Evolutionary conservation across 2,888 invertebrate genomes (phyloP).

Genomic region (Chrysolina oricalcia): DNA sequence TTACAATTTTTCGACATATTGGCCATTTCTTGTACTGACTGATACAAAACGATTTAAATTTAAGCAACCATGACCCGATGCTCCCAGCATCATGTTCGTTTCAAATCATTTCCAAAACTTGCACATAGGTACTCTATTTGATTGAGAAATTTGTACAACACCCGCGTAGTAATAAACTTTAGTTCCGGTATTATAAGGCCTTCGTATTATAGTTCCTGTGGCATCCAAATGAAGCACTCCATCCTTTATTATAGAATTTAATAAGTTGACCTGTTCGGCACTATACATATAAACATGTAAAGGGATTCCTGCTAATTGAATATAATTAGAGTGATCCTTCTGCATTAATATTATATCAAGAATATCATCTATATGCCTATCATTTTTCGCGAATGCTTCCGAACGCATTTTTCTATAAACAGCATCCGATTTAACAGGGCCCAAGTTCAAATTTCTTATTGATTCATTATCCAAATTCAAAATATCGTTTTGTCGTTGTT

Average conservation of each 20-base stretch:
- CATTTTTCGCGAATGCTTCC: constrained; percentile 38
- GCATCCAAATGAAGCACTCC: constrained; percentile 50
- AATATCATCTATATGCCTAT: constrained; percentile 41
- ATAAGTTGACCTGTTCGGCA: constrained; percentile 39
- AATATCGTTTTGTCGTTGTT: constrained; percentile 11
- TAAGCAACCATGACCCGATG: constrained; percentile 41
- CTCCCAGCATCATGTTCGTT: constrained; percentile 41
- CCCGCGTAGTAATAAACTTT: constrained; percentile 48
- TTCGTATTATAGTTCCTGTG: too few species aligned
- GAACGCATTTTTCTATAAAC: constrained; percentile 48
- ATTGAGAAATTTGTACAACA: constrained; percentile 28
- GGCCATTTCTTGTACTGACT: constrained; percentile 45
- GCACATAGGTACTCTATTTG: constrained; percentile 44
- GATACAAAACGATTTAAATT: constrained; percentile 44
- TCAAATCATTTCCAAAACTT: constrained; percentile 46
- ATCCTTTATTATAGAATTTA: not conserved
- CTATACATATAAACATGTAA: constrained; percentile 52
- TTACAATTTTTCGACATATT: constrained; percentile 43
- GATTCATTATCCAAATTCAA: constrained; percentile 1
- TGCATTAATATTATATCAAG: constrained; percentile 45
- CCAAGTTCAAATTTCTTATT: constrained; percentile 30
- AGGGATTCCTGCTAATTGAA: constrained; percentile 48
- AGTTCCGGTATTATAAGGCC: constrained; percentile 28
- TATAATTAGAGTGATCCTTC: constrained; percentile 48
- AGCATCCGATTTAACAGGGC: constrained; percentile 46